Conservation (phyloP, 2,888 invertebrate species). For the Oscheius myriophilus region DNA sequence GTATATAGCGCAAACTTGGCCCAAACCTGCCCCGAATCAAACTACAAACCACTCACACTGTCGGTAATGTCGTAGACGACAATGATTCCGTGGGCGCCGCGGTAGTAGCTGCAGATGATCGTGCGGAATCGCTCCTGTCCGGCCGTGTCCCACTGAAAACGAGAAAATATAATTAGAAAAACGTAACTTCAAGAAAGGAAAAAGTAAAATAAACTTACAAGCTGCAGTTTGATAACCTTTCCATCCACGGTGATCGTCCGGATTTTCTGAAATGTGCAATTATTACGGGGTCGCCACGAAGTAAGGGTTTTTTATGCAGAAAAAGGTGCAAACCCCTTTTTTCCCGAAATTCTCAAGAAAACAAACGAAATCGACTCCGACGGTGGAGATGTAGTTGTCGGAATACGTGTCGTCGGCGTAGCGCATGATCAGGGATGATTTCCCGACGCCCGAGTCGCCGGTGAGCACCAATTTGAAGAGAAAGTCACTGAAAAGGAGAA, state of each 20-base stretch:
- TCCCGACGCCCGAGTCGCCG: conserved; percentile 15
- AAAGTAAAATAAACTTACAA: neutral
- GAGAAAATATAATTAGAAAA: too few species aligned
- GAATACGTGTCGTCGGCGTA: conserved; percentile 11
- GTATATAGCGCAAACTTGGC: too few species aligned
- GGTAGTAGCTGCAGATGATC: conserved; percentile 22
- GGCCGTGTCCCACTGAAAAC: conserved; percentile 13
- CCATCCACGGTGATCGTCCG: conserved; percentile 8
- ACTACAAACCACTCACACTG: neutral
- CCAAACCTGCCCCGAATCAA: too few species aligned
- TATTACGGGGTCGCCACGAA: too few species aligned
- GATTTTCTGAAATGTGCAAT: conserved; percentile 10
- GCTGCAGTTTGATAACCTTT: conserved; percentile 19
- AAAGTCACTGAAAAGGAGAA: neutral
- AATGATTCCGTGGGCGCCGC: conserved; percentile 19
- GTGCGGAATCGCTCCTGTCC: conserved; percentile 12
- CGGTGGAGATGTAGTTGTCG: conserved; percentile 20
- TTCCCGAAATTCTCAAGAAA: too few species aligned
- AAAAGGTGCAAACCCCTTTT: too few species aligned
- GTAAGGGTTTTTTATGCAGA: too few species aligned
- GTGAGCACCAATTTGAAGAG: conserved; percentile 20
- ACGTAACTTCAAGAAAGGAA: neutral
- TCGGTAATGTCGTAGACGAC: conserved; percentile 18
- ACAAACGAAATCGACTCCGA: conserved; percentile 15
- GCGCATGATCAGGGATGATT: conserved; percentile 15